These are phyloP conservation scores for Resseliella maxima DNA, from an alignment of 2,888 invertebrate genomes.

Conservation along the genomic window DNA sequence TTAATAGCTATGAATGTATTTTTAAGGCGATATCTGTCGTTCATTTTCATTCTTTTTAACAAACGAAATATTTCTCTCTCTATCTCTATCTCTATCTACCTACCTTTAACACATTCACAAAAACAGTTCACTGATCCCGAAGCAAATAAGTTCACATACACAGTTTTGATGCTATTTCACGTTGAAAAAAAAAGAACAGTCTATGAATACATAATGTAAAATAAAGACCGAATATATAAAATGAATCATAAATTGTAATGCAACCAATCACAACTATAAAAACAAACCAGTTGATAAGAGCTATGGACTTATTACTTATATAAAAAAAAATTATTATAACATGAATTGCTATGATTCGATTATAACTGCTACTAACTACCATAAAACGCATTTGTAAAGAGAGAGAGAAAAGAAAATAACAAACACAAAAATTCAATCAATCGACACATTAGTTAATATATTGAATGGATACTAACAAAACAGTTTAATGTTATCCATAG, in stretches of 20 bases:
- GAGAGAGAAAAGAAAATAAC: background rate
- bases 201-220: slow-evolving; percentile 35
- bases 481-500: background rate
- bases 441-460: background rate
- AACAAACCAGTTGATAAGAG: slow-evolving; percentile 41
- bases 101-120: background rate
- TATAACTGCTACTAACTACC: background rate
- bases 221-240: slow-evolving; percentile 1
- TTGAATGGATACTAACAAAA: slow-evolving; percentile 2
- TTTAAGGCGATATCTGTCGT: slow-evolving; percentile 1
- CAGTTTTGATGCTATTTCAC: slow-evolving; percentile 26
- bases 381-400: slow-evolving; percentile 39
- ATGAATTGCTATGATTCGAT: background rate
- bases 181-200: background rate
- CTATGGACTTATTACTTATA: slow-evolving; percentile 50
- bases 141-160: background rate
- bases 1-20: background rate
- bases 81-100: background rate
- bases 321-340: background rate
- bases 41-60: slow-evolving; percentile 43
- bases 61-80: background rate
- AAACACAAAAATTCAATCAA: background rate
- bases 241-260: background rate
- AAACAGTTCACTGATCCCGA: slow-evolving; percentile 2
- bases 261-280: background rate